phyloP scores from a whole-genome alignment of 1,140 invertebrate species.

The Tribolium madens region DNA sequence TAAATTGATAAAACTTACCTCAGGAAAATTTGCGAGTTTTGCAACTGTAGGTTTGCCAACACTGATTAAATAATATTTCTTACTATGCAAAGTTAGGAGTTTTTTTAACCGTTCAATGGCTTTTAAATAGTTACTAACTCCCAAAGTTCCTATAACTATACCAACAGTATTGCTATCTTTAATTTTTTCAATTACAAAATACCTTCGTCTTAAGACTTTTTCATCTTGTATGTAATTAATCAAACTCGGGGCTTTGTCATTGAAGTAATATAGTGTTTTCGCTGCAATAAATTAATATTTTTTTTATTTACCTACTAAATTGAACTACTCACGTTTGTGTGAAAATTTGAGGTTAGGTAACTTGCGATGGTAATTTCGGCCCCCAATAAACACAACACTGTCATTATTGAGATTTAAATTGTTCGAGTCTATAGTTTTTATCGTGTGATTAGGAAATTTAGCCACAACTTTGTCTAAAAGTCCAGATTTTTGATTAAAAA shows the following conservation, averaged over 20 bases:
- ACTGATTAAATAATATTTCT: constrained; percentile 91
- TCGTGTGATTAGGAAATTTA: constrained; percentile 57
- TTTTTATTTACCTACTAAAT: not conserved
- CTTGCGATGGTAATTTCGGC: constrained; percentile 55
- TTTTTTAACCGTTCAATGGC: constrained; percentile 82
- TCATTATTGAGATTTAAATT: constrained; percentile 39
- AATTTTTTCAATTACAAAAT: constrained; percentile 87
- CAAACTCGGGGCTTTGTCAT: constrained; percentile 62
- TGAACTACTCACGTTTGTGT: constrained; percentile 53
- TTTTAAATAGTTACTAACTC: constrained; percentile 82
- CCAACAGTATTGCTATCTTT: constrained; percentile 90
- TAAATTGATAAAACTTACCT: constrained; percentile 69
- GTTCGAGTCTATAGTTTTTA: constrained; percentile 50
- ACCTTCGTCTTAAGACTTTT: constrained; percentile 80
- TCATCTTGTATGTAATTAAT: constrained; percentile 66
- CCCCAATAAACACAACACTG: constrained; percentile 56
- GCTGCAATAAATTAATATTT: constrained; percentile 61
- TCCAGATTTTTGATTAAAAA: not conserved
- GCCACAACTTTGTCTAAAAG: constrained; percentile 35
- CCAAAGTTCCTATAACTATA: constrained; percentile 89
- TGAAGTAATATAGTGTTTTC: constrained; percentile 68
- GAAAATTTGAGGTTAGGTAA: constrained; percentile 58
- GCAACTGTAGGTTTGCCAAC: constrained; percentile 93
- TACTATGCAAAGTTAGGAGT: constrained; percentile 79
- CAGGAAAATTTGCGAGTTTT: constrained; percentile 94